phyloP scores from a whole-genome alignment of 2,888 invertebrate species.

The Pherbina coryleti region DNA sequence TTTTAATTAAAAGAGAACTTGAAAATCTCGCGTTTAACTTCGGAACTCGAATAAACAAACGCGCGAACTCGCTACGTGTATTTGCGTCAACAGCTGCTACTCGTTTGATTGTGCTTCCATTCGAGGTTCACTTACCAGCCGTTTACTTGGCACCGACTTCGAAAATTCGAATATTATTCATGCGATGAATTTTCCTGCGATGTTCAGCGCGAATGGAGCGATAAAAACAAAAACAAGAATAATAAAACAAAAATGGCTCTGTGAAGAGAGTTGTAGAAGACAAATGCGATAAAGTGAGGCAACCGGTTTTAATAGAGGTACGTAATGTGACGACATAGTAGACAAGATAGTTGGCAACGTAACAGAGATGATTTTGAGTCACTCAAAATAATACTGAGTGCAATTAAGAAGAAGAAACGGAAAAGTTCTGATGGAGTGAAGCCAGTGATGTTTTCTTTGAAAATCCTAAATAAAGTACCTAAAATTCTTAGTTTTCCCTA shows the following conservation, averaged over 20 bases:
- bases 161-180: conserved; percentile 27
- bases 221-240: conserved; percentile 39
- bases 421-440: no score
- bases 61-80: conserved; percentile 44
- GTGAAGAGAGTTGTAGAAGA: background rate
- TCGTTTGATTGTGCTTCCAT: conserved; percentile 49
- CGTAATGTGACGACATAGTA: no score
- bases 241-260: background rate
- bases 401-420: no score
- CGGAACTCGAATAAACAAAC: conserved; percentile 27
- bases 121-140: background rate
- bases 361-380: no score
- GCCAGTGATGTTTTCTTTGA: no score
- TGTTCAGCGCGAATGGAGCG: conserved; percentile 29
- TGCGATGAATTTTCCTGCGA: background rate
- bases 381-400: no score
- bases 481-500: no score
- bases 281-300: no score
- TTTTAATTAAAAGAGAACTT: background rate
- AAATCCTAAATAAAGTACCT: no score
- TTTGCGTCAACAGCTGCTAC: conserved; percentile 54
- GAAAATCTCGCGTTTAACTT: conserved; percentile 34
- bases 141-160: background rate
- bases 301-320: no score
- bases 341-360: no score